These are phyloP conservation scores for Actinostola sp. DNA, from an alignment of 92 coral and sea anemone genomes.

Conservation along the genomic window DNA sequence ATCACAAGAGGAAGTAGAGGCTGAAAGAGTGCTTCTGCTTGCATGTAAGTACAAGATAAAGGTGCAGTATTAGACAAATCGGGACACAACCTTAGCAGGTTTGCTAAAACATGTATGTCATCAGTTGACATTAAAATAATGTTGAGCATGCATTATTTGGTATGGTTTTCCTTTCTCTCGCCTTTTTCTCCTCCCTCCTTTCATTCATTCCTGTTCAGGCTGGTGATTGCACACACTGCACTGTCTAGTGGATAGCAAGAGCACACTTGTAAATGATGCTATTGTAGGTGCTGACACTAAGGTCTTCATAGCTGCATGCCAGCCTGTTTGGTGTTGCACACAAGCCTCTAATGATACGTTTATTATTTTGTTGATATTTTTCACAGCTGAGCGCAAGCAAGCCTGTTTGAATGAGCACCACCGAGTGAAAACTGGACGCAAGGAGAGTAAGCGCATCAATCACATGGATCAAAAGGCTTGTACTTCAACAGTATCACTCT, in stretches of 20 bases:
- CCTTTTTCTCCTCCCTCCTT: not conserved
- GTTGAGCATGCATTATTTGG: too few species aligned
- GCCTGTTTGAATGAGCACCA: constrained; percentile 93
- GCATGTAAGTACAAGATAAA: constrained; percentile 68
- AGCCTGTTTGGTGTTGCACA: too few species aligned
- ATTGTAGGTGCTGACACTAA: too few species aligned
- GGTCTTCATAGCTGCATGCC: too few species aligned
- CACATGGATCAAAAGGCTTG: constrained; percentile 60
- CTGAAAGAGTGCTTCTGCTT: constrained; percentile 83
- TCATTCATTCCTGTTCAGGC: not conserved
- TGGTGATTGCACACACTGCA: too few species aligned
- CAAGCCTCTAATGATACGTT: too few species aligned
- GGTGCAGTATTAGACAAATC: not conserved
- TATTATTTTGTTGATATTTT: too few species aligned
- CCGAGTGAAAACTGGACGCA: constrained; percentile 63
- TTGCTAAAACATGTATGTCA: too few species aligned
- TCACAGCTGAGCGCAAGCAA: constrained; percentile 87
- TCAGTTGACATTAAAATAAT: too few species aligned
- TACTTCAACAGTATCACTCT: constrained; percentile 68
- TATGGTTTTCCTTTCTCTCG: too few species aligned
- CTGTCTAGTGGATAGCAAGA: too few species aligned
- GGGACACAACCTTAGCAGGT: not conserved
- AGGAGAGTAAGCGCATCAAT: constrained; percentile 36
- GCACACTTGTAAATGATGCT: too few species aligned
- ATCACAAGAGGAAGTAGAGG: constrained; percentile 91